Percentiles rank a stretch among this genome's conserved stretches.
Conservation (phyloP, 2,888 invertebrate species). For the Acanthosepion pharaonis region DNA sequence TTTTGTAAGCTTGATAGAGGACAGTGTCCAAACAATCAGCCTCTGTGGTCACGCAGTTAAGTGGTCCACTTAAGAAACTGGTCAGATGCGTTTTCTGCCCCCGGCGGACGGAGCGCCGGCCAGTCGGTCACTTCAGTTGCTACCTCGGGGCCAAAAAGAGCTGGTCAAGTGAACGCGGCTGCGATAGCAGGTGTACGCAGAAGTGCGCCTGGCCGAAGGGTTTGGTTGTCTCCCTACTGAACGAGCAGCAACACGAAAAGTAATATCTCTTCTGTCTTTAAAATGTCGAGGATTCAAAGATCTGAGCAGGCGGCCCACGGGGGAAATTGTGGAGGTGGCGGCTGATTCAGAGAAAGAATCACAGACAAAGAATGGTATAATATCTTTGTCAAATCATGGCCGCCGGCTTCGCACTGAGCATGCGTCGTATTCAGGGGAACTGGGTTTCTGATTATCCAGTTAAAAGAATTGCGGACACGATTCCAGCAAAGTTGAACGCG, state of each 20-base stretch:
- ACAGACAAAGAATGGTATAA: not conserved
- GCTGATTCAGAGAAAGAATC: not conserved
- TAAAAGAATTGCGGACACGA: not conserved
- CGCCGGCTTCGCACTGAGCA: not conserved
- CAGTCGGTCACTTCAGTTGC: not conserved
- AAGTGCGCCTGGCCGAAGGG: not conserved
- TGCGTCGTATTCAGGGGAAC: not conserved
- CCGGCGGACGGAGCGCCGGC: not conserved
- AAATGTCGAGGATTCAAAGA: not conserved
- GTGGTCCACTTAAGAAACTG: not conserved
- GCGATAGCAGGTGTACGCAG: slow-evolving; percentile 18
- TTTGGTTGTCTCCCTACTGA: not conserved
- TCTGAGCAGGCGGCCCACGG: not conserved
- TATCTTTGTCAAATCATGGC: not conserved
- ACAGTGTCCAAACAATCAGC: not conserved
- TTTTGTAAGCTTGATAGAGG: not conserved
- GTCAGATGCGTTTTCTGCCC: not conserved
- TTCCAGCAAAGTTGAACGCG: not conserved
- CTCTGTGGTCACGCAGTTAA: not conserved
- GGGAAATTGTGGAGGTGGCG: not conserved
- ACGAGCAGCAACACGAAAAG: not conserved
- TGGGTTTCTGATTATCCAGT: not conserved
- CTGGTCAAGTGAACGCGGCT: not conserved
- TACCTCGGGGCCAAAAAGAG: not conserved
- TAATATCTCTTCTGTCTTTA: slow-evolving; percentile 33